A percentile compares a stretch with the other conserved stretches of the same genome.
phyloP scores from a whole-genome alignment of 1,140 invertebrate genomes.

The Leptinotarsa undecemlineata region DNA sequence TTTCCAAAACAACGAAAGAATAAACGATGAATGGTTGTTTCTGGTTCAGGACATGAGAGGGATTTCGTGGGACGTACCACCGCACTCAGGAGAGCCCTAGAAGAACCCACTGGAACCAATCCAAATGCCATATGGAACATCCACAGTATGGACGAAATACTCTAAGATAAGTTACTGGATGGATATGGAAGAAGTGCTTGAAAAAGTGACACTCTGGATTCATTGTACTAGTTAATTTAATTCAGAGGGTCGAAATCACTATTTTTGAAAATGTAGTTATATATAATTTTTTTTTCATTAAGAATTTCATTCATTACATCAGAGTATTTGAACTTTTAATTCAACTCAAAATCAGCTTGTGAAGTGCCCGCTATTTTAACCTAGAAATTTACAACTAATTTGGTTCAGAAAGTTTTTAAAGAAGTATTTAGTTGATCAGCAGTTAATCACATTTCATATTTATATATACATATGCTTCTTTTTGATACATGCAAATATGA shows the following conservation, averaged over 20 bases:
- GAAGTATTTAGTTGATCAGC: no score
- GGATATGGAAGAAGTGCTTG: background rate
- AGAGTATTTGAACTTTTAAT: no score
- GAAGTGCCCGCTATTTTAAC: no score
- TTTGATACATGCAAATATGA: no score
- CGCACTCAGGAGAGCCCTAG: slow-evolving; percentile 29
- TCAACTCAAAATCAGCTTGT: no score
- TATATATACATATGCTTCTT: no score
- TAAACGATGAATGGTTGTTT: slow-evolving; percentile 42
- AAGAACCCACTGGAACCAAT: background rate
- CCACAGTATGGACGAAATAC: background rate
- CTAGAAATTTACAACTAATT: no score
- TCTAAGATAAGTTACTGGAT: slow-evolving; percentile 6
- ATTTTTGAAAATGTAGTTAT: background rate
- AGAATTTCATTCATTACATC: no score
- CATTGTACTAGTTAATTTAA: background rate
- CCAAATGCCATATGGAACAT: background rate
- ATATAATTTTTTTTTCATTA: no score
- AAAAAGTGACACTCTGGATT: slow-evolving; percentile 9
- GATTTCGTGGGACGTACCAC: slow-evolving; percentile 51
- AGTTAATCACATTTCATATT: no score
- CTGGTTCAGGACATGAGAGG: slow-evolving; percentile 55
- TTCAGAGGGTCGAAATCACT: background rate
- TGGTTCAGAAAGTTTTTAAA: no score
- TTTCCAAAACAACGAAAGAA: slow-evolving; percentile 9